Conservation (phyloP, 2,888 invertebrate species). For the Hemithea aestivaria region DNA sequence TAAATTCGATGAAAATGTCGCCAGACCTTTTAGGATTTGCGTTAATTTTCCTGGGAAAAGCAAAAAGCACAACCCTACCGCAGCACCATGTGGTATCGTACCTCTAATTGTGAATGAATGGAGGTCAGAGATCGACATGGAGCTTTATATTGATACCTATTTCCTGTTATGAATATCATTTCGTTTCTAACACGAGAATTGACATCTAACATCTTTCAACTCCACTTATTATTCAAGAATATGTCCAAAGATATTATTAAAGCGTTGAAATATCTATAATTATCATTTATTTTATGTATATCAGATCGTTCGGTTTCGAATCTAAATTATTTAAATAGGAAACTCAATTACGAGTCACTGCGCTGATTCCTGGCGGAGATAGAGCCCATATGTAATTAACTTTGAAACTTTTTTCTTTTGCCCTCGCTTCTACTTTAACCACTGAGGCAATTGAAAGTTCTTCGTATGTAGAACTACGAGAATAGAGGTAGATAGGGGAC, state of each 20-base stretch:
- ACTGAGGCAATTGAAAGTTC: slow-evolving; percentile 36
- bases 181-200: slow-evolving; percentile 22
- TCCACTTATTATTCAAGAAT: slow-evolving; percentile 24
- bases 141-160: slow-evolving; percentile 52
- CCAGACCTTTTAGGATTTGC: no score
- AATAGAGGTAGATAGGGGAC: slow-evolving; percentile 50
- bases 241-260: slow-evolving; percentile 15
- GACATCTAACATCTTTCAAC: slow-evolving; percentile 27
- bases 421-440: slow-evolving; percentile 26
- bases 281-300: slow-evolving; percentile 41
- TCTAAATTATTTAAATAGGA: slow-evolving; percentile 61
- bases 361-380: slow-evolving; percentile 54
- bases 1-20: no score
- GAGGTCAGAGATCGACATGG: slow-evolving; percentile 69
- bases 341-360: slow-evolving; percentile 55
- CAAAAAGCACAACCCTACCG: slow-evolving; percentile 8
- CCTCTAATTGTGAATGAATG: slow-evolving; percentile 75
- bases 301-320: slow-evolving; percentile 34
- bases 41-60: no score
- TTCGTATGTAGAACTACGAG: slow-evolving; percentile 36
- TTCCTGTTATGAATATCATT: slow-evolving; percentile 59
- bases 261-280: slow-evolving; percentile 29
- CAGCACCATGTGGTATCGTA: slow-evolving; percentile 53
- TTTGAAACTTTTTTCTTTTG: slow-evolving; percentile 41
- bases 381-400: slow-evolving; percentile 62